Conservation (phyloP, 1,140 invertebrate genomes). For the Leguminivora glycinivorella region DNA sequence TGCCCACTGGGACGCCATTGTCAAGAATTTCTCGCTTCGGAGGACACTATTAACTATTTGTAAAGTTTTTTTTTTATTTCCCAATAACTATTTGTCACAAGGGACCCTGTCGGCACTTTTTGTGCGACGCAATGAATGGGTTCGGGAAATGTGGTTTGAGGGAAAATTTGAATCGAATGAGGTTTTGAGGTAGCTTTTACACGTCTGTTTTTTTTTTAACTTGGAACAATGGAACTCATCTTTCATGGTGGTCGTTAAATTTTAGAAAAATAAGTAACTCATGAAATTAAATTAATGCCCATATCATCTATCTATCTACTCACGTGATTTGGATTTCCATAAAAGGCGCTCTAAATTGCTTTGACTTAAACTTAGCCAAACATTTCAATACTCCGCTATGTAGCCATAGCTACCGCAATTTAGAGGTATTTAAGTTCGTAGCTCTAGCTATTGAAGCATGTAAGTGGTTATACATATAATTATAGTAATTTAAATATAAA, state of each 20-base stretch:
- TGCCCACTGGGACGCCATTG: slow-evolving; percentile 47
- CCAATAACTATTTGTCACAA: slow-evolving; percentile 29
- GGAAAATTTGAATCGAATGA: slow-evolving; percentile 4
- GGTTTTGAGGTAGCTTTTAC: slow-evolving; percentile 3
- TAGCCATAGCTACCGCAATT: too few species aligned
- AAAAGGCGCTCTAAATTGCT: too few species aligned
- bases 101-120: slow-evolving; percentile 15
- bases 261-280: background rate
- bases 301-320: too few species aligned
- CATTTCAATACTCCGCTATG: too few species aligned
- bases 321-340: too few species aligned
- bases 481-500: too few species aligned
- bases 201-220: background rate
- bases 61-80: slow-evolving; percentile 33
- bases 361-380: too few species aligned
- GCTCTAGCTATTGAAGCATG: too few species aligned
- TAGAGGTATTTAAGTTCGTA: too few species aligned
- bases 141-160: background rate
- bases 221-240: background rate
- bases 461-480: too few species aligned
- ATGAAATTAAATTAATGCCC: background rate
- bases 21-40: slow-evolving; percentile 57
- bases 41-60: slow-evolving; percentile 55
- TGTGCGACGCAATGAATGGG: slow-evolving; percentile 11
- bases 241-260: background rate